These are phyloP conservation scores for Mormyrus lacerda DNA, from an alignment of 2,113 vertebrate species.

Conservation along the genomic window DNA sequence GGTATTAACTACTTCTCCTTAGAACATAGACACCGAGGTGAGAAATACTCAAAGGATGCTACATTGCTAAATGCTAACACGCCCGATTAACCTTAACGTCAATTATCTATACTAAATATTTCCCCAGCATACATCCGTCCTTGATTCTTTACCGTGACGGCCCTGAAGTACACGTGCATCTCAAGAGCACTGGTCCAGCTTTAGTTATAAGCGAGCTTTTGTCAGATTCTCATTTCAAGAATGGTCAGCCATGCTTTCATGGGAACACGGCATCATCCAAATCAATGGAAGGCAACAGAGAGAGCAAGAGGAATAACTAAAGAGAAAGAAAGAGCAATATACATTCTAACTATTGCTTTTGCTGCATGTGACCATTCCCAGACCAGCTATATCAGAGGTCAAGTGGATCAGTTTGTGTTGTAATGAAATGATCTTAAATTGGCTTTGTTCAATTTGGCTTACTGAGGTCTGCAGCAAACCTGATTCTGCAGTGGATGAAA, in stretches of 20 bases:
- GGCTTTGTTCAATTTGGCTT: neutral
- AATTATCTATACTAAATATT: neutral
- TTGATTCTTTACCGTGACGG: neutral
- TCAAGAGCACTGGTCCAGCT: neutral
- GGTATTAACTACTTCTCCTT: neutral
- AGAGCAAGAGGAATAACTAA: neutral
- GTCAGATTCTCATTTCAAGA: slow-evolving; percentile 5
- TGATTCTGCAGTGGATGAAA: neutral
- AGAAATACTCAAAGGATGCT: neutral
- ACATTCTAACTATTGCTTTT: neutral
- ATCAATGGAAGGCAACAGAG: neutral
- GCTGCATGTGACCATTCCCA: neutral
- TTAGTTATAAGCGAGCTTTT: neutral
- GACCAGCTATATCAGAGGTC: neutral
- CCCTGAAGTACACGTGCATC: neutral
- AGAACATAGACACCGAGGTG: neutral
- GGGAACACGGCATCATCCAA: neutral
- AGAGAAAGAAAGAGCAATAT: neutral
- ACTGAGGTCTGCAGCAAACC: neutral
- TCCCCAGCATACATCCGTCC: neutral
- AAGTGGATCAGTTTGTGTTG: neutral
- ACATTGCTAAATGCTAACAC: neutral
- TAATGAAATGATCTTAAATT: neutral
- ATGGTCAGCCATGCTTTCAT: neutral
- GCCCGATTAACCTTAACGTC: neutral